Percentiles rank a stretch among this genome's conserved stretches.
phyloP scores from a whole-genome alignment of 92 coral and sea anemone genomes.

The Muricea muricata region DNA sequence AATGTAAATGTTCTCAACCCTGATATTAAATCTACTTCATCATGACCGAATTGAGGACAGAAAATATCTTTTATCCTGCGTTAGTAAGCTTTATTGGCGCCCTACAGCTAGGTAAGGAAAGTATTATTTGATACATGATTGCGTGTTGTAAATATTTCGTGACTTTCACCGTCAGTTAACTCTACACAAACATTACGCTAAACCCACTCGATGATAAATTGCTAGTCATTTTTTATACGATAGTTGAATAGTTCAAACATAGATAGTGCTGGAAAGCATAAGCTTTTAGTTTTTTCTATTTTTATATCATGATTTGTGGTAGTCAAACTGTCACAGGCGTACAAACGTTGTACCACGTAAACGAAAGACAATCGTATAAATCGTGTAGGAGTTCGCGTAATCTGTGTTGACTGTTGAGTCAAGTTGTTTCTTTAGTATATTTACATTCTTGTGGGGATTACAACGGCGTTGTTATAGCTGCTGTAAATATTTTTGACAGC shows the following conservation, averaged over 20 bases:
- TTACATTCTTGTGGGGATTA: neutral
- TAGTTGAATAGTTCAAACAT: too few species aligned
- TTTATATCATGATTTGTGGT: too few species aligned
- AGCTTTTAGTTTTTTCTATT: too few species aligned
- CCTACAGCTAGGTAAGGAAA: slow-evolving; percentile 45
- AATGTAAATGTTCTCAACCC: neutral
- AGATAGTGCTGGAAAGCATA: too few species aligned
- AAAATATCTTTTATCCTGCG: slow-evolving; percentile 25
- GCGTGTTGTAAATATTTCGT: neutral
- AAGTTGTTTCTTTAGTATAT: neutral
- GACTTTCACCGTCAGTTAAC: neutral
- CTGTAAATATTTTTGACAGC: neutral
- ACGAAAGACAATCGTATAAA: too few species aligned
- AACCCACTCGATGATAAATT: neutral
- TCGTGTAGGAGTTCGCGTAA: neutral
- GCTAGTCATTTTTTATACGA: neutral
- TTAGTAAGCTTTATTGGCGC: slow-evolving; percentile 31
- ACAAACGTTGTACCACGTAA: too few species aligned
- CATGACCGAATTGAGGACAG: slow-evolving; percentile 15
- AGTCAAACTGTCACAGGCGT: too few species aligned
- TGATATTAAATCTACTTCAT: neutral
- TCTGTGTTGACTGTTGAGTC: too few species aligned
- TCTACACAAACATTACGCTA: slow-evolving; percentile 12
- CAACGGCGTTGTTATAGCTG: neutral
- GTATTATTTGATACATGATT: neutral